Percentiles rank a stretch among this genome's conserved stretches.
Conservation (phyloP, 2,888 invertebrate genomes). For the Drosophila multiciliata region DNA sequence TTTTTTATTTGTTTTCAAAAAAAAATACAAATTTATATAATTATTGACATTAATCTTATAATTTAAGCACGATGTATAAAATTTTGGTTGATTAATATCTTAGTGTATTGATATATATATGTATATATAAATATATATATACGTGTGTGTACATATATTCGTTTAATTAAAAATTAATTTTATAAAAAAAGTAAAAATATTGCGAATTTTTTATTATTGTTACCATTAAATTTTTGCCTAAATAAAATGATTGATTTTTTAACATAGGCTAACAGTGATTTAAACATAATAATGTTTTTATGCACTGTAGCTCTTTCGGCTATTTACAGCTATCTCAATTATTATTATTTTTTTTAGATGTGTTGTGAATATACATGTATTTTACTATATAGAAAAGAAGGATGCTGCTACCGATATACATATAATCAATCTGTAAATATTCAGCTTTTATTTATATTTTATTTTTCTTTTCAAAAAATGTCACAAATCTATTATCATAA, state of each 20-base stretch:
- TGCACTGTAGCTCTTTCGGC: not conserved
- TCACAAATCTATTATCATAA: slow-evolving; percentile 12
- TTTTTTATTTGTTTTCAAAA: not conserved
- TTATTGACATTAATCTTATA: slow-evolving; percentile 3
- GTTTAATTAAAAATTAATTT: slow-evolving; percentile 5
- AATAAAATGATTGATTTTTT: slow-evolving; percentile 15
- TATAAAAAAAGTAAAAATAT: slow-evolving; percentile 3
- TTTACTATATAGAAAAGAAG: not conserved
- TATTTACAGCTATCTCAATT: not conserved
- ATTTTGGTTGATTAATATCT: slow-evolving; percentile 20
- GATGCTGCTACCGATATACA: not conserved
- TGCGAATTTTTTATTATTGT: not conserved
- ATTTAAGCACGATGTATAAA: slow-evolving; percentile 10
- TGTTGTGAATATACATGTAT: not conserved
- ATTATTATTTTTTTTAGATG: not conserved
- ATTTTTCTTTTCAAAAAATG: not conserved
- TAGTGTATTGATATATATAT: not conserved
- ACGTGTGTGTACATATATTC: not conserved
- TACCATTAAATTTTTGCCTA: not conserved
- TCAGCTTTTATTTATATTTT: not conserved
- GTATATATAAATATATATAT: not conserved
- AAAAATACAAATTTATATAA: slow-evolving; percentile 1
- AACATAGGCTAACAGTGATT: not conserved
- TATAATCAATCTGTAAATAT: slow-evolving; percentile 11
- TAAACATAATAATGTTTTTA: not conserved